Base-by-base conservation (phyloP, 1,140 invertebrate genomes). In the Colletes latitarsis region DNA sequence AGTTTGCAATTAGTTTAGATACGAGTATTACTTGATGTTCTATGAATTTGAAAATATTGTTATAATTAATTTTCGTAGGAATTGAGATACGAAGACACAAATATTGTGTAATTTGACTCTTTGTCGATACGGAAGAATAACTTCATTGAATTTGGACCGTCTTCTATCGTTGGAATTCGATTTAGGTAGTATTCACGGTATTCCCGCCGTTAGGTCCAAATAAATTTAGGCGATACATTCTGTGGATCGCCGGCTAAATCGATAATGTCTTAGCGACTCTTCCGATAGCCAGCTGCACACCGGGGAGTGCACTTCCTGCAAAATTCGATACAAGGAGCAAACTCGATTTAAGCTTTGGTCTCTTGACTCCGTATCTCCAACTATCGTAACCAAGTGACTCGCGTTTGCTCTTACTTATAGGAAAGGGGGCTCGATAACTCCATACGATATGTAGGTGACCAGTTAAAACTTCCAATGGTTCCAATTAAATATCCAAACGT, bases 241-340 rank as follows among this genome's bases (percentile, higher is more conserved):
- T 72, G 21, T 14, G 63, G 60, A 62, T 58, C 55, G 68, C 57
- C 72, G 74, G 57, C 66, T 72, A 55, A 17, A 75, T 21, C 67
- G 76, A 75, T 85, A 86, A 82, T 79, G 84, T 79, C 80, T 75
- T 73, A 69, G 72, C 43, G 52, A 73, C 68, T 77, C 79, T 84
- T 85, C 86, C 72, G 67, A 52, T 72, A 52, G 46, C 63, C 60
- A 63, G 85, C 77, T 77, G 67, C 81, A 76, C 84, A 80, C 81
- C 58, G 58, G 84, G 63, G 85, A 83, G 58, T 55, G 69, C 73
- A 63, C 82, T 84, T 77, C 66, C 74, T 58, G 60, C 75, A 41
- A 87, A 84, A 87, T 87, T 84, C 85, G 86, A 87, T 87, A 87
- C 79, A 72, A 58, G 41, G 67, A 49, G 74, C 67, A 87, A 87